These are phyloP conservation scores for Struthio camelus DNA, from an alignment of 2,113 vertebrate genomes.

Conservation along the genomic window DNA sequence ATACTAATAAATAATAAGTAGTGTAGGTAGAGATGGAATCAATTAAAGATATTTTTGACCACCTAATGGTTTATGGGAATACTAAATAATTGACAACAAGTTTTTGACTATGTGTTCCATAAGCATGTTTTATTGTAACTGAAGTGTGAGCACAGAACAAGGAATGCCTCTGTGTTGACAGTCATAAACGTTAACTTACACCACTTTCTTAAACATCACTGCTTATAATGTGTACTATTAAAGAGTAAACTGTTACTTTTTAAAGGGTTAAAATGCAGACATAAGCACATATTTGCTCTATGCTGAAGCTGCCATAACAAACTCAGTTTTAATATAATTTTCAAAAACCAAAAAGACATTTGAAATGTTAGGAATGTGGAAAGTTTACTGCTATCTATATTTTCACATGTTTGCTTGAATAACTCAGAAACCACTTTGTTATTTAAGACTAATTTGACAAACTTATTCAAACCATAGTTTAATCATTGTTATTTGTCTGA, in stretches of 20 bases:
- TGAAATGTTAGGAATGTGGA: slow-evolving; percentile 15
- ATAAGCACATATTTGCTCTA: slow-evolving; percentile 42
- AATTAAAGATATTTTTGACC: slow-evolving; percentile 94
- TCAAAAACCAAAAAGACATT: not conserved
- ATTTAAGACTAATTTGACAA: slow-evolving; percentile 56
- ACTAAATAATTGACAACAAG: slow-evolving; percentile 81
- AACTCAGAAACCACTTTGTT: slow-evolving; percentile 40
- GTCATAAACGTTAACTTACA: slow-evolving; percentile 31
- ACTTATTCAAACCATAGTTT: slow-evolving; percentile 20
- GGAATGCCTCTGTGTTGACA: not conserved
- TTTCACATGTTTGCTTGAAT: slow-evolving; percentile 38
- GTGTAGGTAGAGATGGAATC: slow-evolving; percentile 90
- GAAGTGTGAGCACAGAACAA: slow-evolving; percentile 50
- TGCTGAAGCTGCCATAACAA: slow-evolving; percentile 51
- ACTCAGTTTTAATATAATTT: slow-evolving; percentile 56
- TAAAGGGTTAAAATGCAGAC: slow-evolving; percentile 57
- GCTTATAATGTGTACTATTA: not conserved
- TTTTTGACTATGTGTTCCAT: slow-evolving; percentile 70
- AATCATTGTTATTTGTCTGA: slow-evolving; percentile 66
- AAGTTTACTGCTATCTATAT: slow-evolving; percentile 16
- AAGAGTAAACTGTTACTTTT: slow-evolving; percentile 1
- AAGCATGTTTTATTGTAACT: slow-evolving; percentile 64
- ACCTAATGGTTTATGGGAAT: slow-evolving; percentile 82
- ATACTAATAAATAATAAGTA: slow-evolving; percentile 95
- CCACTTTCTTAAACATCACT: slow-evolving; percentile 38